Base-by-base conservation (phyloP, 2,888 invertebrate genomes). In the Thumatha senex region DNA sequence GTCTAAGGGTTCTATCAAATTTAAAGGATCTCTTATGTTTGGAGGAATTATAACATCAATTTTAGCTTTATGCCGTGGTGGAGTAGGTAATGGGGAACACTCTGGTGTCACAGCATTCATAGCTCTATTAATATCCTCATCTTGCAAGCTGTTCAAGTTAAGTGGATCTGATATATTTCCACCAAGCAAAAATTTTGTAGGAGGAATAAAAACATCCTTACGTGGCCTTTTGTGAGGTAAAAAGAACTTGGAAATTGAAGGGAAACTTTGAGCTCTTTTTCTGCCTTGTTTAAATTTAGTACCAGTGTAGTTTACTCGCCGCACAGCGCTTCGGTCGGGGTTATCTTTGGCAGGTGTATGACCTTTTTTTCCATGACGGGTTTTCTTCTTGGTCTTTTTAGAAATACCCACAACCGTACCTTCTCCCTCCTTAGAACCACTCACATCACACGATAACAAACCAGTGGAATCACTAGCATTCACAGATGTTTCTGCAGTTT, bases 161-260 rank as follows among this genome's bases (percentile, higher is more conserved):
- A 99, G 87, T 0, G 98, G 99, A 92, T 99, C 99, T 64, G 96
- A 96, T 64, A 98, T 98, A 83, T 98, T 98, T 8, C 98, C 99
- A 40, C 98, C 99, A 1, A 98, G 93, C 4, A 98, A 89, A 86
- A 99, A 98, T 83, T 98, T 98, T 0, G 97, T 97, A 0, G 98
- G 98, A 46, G 97, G 95, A 70, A 97, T 96, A 63, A 96, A 94
- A 48, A 93, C 93, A 63, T 95, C 94, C 71, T 95, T 95, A 61
- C 95, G 94, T 45, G 95, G 93, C 51, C 95, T 93, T 72, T 96
- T 96, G 68, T 95, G 94, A 0, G 95, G 95, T 42, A 95, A 92
- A 77, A 95, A 95, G 80, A 95, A 95, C 78, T 96, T 96, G 2
- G 95, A 94, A 66, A 93, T 92, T 15, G 93, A 92, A 24, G 94